These are phyloP conservation scores for Macheiramphus alcinus DNA, from an alignment of 2,113 vertebrate genomes.

Conservation along the genomic window DNA sequence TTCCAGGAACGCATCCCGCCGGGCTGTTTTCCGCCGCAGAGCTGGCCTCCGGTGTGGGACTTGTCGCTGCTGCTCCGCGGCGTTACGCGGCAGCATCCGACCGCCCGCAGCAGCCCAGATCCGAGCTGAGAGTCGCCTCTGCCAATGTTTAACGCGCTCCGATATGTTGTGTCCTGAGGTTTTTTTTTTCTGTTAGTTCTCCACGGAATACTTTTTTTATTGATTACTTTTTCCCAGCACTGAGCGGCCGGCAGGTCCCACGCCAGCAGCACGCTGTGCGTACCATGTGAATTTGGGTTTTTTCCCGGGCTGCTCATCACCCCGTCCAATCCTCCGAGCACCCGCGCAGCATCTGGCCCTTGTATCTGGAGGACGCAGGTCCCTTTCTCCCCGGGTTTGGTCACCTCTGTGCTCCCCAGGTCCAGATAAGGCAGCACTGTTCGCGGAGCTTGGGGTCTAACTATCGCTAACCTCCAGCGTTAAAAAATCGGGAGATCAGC, in stretches of 20 bases:
- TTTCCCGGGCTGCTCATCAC: accelerated
- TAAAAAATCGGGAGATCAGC: accelerated
- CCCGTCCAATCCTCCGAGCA: accelerated
- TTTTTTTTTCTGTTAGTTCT: not conserved
- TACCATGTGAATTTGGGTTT: accelerated
- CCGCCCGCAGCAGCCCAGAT: not conserved
- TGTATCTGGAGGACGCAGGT: not conserved
- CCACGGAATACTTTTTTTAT: too few relatives aligned
- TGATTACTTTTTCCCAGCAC: not conserved
- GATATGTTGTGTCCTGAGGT: accelerated
- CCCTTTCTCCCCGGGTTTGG: not conserved
- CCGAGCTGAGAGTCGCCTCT: not conserved
- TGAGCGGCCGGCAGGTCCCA: not conserved
- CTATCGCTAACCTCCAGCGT: accelerated
- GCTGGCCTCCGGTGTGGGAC: not conserved
- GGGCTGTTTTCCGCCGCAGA: too few relatives aligned
- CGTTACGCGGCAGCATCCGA: not conserved
- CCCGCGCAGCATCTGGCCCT: not conserved
- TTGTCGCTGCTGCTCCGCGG: too few relatives aligned
- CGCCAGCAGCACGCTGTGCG: accelerated
- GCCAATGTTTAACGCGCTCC: not conserved
- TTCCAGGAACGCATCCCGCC: not conserved
- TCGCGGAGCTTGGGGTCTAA: accelerated
- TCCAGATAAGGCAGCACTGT: not conserved
- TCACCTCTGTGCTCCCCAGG: not conserved